Percentiles rank a stretch among this genome's conserved stretches.
Evolutionary conservation across 2,113 vertebrate species (phyloP).

Genomic region (Ammodytes dubius): DNA sequence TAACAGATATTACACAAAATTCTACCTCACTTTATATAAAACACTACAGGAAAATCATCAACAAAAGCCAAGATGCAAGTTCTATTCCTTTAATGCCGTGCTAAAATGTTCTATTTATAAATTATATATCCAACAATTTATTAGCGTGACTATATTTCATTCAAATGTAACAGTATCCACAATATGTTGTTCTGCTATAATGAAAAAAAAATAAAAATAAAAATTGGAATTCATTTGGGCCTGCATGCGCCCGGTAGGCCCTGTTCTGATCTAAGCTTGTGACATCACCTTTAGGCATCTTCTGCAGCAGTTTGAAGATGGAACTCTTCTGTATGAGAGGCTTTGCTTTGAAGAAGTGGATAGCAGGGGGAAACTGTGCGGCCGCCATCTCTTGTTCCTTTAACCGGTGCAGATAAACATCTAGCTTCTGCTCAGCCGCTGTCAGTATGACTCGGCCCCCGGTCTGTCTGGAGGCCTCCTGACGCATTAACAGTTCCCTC

Average conservation of each 20-base stretch:
- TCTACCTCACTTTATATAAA: not conserved
- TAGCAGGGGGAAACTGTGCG: conserved; percentile 86
- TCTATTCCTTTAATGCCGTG: no score
- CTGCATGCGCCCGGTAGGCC: not conserved
- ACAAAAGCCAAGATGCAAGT: not conserved
- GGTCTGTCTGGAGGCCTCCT: conserved; percentile 80
- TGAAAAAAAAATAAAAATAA: not conserved
- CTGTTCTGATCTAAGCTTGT: not conserved
- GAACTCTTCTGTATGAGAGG: conserved; percentile 86
- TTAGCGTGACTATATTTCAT: not conserved
- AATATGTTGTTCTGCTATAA: not conserved
- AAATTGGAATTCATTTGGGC: not conserved
- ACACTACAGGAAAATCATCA: not conserved
- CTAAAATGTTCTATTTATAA: not conserved
- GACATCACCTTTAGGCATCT: conserved; percentile 93
- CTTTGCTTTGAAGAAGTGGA: conserved; percentile 92
- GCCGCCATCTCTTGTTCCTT: conserved; percentile 85
- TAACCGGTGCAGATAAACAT: conserved; percentile 77
- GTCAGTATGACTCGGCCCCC: conserved; percentile 86
- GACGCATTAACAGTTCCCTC: conserved; percentile 82
- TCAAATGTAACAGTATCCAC: not conserved
- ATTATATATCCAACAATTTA: no score
- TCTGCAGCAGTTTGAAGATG: conserved; percentile 88
- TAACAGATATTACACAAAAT: not conserved
- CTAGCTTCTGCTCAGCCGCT: conserved; percentile 80